Percentiles rank a stretch among this genome's conserved stretches.
These are phyloP conservation scores for Eumacrocentrus americanus DNA, from an alignment of 2,888 invertebrate genomes.

Conservation along the genomic window DNA sequence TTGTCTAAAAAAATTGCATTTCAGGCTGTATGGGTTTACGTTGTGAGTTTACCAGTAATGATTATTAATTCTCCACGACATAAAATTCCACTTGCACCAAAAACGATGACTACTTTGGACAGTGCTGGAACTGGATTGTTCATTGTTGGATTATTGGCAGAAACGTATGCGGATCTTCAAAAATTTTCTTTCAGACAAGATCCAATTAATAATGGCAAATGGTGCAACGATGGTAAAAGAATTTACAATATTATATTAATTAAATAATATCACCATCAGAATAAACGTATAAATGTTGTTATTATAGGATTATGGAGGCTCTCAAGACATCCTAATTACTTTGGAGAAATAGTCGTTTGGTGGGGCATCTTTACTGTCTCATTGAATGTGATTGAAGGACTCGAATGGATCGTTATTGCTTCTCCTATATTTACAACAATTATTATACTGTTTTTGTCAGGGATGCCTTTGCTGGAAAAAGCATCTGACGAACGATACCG, in stretches of 20 bases:
- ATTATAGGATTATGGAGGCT: conserved; percentile 78
- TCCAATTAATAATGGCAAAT: conserved; percentile 86
- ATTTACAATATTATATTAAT: no score
- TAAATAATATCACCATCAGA: no score
- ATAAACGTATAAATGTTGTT: not conserved
- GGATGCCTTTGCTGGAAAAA: conserved; percentile 86
- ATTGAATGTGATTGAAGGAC: conserved; percentile 81
- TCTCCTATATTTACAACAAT: conserved; percentile 87
- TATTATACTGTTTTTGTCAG: conserved; percentile 88
- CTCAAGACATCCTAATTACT: conserved; percentile 93
- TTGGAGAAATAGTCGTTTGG: conserved; percentile 93
- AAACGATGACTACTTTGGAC: conserved; percentile 86
- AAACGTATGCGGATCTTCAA: conserved; percentile 90
- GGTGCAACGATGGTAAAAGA: conserved; percentile 91
- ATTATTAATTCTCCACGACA: conserved; percentile 87
- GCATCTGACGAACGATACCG: conserved; percentile 88
- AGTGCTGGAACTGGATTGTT: conserved; percentile 86
- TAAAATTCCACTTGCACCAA: conserved; percentile 75
- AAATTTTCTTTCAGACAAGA: conserved; percentile 91
- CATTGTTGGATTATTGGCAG: conserved; percentile 82
- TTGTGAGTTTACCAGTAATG: conserved; percentile 90
- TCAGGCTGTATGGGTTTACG: conserved; percentile 90
- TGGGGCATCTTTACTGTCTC: conserved; percentile 93
- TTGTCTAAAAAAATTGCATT: conserved; percentile 34
- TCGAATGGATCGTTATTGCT: conserved; percentile 85